Base-by-base conservation (phyloP, 1,140 invertebrate species). In the Nasonia giraulti region DNA sequence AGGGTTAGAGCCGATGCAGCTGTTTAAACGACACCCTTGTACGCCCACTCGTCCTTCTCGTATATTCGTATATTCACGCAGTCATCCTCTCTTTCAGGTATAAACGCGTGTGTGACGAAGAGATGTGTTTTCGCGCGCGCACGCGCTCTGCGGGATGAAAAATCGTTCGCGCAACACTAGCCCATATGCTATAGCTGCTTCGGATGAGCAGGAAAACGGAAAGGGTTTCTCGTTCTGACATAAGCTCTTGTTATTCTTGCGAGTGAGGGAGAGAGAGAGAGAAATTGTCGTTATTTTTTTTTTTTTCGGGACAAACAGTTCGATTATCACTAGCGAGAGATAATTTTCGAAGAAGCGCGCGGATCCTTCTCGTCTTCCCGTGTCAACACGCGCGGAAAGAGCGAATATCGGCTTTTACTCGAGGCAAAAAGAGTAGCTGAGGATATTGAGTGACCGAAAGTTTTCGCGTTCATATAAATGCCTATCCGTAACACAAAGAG, bases 11-110 rank as follows among this genome's bases (percentile, higher is more conserved):
- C 73, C 33, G 79, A 71, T 85, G 87, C 90, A 91, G 89, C 90
- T 91, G 90, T 91, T 91, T 89, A 90, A 91, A 91, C 89, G 87
- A 66, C 81, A 80, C 84, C 89, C 86, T 31, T 79, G 73, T 73
- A 75, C 85, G 86, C 84, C 68, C 86, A 85, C 86, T 85, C 86
- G 83, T 88, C 71, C 88, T 86, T 78, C 81, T 66, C n/a, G n/a
- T n/a, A n/a, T 23, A 23, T 23, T 23, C 85, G 88, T 82, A 69
- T 81, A 69, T 81, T 85, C 80, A 75, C 80, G 85, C 78, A 80
- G 84, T 84, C 85, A 86, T 87, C 86, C 89, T 87, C 87, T 87
- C 87, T 87, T 87, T 87, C 87, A 88, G 87, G 86, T 88, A 89
- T 79, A 23, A 37, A 37, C 62, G 68, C n/a, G 40, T 44, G 69